These are phyloP conservation scores for Noctuana brunneofusca DNA, from an alignment of 2,888 invertebrate species.

Conservation along the genomic window DNA sequence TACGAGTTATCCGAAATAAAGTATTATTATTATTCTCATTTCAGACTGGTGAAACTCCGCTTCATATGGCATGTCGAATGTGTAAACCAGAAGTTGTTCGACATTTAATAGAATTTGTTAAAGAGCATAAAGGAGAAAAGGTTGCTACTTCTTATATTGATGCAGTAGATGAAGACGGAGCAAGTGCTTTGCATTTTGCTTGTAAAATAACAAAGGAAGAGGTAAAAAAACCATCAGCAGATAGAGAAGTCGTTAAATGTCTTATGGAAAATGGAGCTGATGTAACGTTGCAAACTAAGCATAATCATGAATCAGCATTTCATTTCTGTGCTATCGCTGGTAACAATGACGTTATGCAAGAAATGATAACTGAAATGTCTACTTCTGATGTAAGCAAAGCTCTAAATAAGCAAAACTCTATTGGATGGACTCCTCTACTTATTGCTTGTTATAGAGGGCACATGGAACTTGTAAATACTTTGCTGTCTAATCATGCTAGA, in stretches of 20 bases:
- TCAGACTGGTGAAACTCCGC: conserved; percentile 96
- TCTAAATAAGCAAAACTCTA: conserved; percentile 95
- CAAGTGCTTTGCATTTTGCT: conserved; percentile 96
- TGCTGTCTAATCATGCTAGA: conserved; percentile 96
- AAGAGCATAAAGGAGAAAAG: conserved; percentile 88
- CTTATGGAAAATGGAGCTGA: conserved; percentile 96
- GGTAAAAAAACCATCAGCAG: conserved; percentile 87
- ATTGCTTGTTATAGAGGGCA: conserved; percentile 98
- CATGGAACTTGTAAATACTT: conserved; percentile 94
- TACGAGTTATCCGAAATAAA: too few relatives aligned
- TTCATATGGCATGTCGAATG: conserved; percentile 95
- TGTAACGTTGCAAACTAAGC: conserved; percentile 91
- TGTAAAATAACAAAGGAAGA: conserved; percentile 94
- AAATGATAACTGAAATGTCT: conserved; percentile 96
- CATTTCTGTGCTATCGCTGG: conserved; percentile 98
- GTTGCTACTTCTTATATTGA: conserved; percentile 94
- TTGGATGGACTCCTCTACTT: conserved; percentile 98
- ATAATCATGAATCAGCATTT: conserved; percentile 95
- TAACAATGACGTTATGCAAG: conserved; percentile 96
- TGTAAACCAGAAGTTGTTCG: conserved; percentile 93
- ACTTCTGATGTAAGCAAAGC: conserved; percentile 96
- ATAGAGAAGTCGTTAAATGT: conserved; percentile 94
- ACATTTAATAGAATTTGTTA: conserved; percentile 92
- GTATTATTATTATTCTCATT: conserved; percentile 15
- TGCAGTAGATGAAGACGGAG: conserved; percentile 94